Base-by-base conservation (phyloP, 2,888 invertebrate genomes). In the Calameuta idolon region DNA sequence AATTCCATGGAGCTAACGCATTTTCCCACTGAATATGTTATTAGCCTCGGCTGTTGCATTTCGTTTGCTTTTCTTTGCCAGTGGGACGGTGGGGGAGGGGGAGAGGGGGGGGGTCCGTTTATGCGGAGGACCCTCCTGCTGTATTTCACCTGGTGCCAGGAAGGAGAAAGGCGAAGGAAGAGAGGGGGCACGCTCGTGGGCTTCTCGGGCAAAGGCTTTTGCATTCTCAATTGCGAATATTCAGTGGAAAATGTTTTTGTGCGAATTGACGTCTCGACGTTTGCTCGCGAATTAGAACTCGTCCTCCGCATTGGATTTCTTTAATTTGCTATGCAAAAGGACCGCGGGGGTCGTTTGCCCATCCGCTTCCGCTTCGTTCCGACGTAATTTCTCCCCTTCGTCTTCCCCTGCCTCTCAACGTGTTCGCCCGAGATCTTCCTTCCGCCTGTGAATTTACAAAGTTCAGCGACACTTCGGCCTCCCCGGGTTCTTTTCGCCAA, bases 291-390 rank as follows among this genome's bases (percentile, higher is more conserved):
- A 55, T 55, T 23, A 55, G 55, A 23, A 23, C 55, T 23, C 23
- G 23, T 55, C 23, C 23, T 55, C 23, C 33, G 31, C 11, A 31
- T 31, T 33, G 31, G 71, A 71, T 33, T 31, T 33, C 31, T 71
- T 71, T 71, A 71, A 87, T 87, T 87, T 87, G 85, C 84, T 85
- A 87, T 87, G 86, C 87, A 87, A 87, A 87, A 87, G 86, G 86
- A 83, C 81, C 82, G 82, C 83, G 2, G 82, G 83, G 85, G 84
- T 83, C 81, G 81, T 77, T 77, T 82, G 78, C 76, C 78, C 79
- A 76, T 79, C 78, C 81, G 71, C 33, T 71, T 71, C 31, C 71
- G 71, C 12, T 71, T 33, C 31, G 71, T 71, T 71, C 12, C 31
- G 33, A 71, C 71, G 71, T 31, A 71, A 71, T 71, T 71, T 30